A percentile compares a stretch with the other conserved stretches of the same genome.
Conservation (phyloP, 1,140 invertebrate species). For the Drosophila seguyi region DNA sequence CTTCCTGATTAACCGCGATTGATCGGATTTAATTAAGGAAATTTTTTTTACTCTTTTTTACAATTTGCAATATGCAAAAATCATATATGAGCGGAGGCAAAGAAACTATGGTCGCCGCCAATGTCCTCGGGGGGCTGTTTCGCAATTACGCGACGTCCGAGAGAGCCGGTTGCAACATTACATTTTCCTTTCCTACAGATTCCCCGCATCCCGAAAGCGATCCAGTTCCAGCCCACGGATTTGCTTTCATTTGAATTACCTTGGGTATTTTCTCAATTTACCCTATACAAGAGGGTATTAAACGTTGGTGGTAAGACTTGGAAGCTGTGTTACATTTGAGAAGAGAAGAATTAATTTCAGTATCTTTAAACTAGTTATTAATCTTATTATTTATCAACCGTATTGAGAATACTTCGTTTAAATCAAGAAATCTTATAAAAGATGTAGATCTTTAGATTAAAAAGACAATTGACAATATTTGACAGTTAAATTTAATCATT, state of each 20-base stretch:
- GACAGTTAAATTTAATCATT: neutral
- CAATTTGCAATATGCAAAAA: slow-evolving; percentile 57
- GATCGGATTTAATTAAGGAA: slow-evolving; percentile 61
- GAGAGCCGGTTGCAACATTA: slow-evolving; percentile 61
- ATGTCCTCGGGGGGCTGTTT: slow-evolving; percentile 64
- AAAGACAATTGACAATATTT: too few relatives aligned
- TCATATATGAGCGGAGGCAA: slow-evolving; percentile 27
- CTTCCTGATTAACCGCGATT: slow-evolving; percentile 56
- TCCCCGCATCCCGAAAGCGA: slow-evolving; percentile 6
- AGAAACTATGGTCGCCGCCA: slow-evolving; percentile 23
- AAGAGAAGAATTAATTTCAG: too few relatives aligned
- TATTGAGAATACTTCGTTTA: neutral
- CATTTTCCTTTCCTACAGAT: slow-evolving; percentile 37
- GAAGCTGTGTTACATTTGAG: neutral
- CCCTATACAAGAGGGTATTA: neutral
- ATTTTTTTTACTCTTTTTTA: slow-evolving; percentile 23
- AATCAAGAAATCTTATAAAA: too few relatives aligned
- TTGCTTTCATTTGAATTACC: slow-evolving; percentile 75
- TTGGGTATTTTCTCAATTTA: slow-evolving; percentile 33
- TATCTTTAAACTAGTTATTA: neutral
- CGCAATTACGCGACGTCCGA: slow-evolving; percentile 64
- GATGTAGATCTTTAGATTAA: too few relatives aligned
- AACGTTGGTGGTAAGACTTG: neutral
- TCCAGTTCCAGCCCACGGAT: slow-evolving; percentile 49
- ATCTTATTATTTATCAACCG: too few relatives aligned